Percentiles rank a stretch among this genome's conserved stretches.
These are phyloP conservation scores for Aspiorhynchus laticeps DNA, from an alignment of 2,113 vertebrate genomes.

Conservation along the genomic window DNA sequence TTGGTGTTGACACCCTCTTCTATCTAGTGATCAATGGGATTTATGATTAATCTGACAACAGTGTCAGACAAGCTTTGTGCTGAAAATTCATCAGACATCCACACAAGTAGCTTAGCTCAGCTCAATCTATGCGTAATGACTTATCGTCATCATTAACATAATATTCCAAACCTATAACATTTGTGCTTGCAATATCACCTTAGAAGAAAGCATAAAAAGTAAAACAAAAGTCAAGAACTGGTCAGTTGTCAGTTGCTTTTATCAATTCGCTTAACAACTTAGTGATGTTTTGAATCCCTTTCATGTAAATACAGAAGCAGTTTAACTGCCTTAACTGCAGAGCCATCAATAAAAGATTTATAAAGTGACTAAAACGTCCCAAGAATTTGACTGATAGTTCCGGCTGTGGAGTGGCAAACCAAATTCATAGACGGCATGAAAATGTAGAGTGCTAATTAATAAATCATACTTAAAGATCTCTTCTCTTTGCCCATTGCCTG, in stretches of 20 bases:
- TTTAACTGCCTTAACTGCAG: neutral
- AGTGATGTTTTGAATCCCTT: neutral
- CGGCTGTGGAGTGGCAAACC: neutral
- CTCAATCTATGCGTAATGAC: neutral
- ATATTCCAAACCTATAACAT: neutral
- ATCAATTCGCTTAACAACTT: neutral
- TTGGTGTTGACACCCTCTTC: conserved; percentile 4
- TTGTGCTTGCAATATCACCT: neutral
- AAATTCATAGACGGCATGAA: neutral
- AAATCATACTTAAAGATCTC: conserved; percentile 28
- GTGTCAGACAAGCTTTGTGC: conserved; percentile 27
- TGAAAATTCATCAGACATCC: conserved; percentile 22
- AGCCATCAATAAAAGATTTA: neutral
- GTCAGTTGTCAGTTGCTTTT: neutral
- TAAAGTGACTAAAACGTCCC: neutral
- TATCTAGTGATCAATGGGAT: conserved; percentile 11
- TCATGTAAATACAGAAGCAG: neutral
- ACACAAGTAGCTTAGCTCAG: conserved; percentile 5
- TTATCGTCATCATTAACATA: conserved; percentile 5
- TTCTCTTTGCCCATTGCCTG: neutral
- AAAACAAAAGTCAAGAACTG: neutral
- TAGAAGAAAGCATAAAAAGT: neutral
- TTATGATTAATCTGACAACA: conserved; percentile 30
- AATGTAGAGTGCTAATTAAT: conserved; percentile 2
- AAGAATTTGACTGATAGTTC: neutral